These are phyloP conservation scores for Campylomormyrus tamandua DNA, from an alignment of 2,113 vertebrate species.

Conservation along the genomic window DNA sequence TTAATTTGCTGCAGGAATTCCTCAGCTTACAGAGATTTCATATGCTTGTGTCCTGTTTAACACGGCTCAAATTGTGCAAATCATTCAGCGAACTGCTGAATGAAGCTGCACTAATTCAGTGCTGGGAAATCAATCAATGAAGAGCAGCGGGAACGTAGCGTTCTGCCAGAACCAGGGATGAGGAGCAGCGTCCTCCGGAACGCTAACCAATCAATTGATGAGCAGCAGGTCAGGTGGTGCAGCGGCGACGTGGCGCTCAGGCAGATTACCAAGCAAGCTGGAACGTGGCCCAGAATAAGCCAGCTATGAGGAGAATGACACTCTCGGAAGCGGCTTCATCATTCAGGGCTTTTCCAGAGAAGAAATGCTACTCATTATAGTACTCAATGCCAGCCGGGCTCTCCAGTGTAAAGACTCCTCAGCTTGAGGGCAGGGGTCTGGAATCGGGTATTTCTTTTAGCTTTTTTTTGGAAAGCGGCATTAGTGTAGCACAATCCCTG, in stretches of 20 bases:
- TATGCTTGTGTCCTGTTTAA: background rate
- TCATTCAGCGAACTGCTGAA: background rate
- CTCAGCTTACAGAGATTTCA: background rate
- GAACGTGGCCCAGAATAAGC: background rate
- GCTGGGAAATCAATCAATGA: background rate
- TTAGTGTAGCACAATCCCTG: background rate
- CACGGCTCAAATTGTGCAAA: background rate
- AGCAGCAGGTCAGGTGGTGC: background rate
- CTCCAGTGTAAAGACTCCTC: background rate
- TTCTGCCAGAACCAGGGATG: background rate
- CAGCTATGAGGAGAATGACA: background rate
- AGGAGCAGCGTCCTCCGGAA: background rate
- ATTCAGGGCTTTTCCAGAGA: background rate
- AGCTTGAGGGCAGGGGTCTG: background rate
- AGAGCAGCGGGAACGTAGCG: background rate
- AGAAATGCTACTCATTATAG: background rate
- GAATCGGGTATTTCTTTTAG: background rate
- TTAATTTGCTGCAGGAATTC: background rate
- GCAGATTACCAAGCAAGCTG: background rate
- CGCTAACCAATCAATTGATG: background rate
- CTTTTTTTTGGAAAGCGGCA: background rate
- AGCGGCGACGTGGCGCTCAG: background rate
- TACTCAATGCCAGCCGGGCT: background rate
- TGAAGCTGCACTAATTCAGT: background rate
- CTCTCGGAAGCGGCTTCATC: background rate